These are phyloP conservation scores for Cerastoderma edule DNA, from an alignment of 2,888 invertebrate species.

Conservation along the genomic window DNA sequence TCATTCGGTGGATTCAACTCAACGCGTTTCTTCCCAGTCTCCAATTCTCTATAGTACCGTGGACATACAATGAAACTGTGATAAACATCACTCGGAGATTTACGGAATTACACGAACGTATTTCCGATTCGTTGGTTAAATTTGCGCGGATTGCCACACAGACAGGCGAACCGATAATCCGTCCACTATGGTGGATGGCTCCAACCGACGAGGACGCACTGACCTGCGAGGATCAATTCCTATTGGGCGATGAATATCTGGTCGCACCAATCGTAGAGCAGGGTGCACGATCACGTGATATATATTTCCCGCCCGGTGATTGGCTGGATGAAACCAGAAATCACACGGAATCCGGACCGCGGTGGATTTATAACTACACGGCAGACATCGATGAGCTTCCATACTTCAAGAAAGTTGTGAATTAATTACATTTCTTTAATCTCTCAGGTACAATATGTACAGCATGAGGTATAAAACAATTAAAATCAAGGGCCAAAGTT, in stretches of 20 bases:
- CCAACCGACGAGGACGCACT: slow-evolving; percentile 91
- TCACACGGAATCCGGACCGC: slow-evolving; percentile 54
- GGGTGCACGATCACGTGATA: slow-evolving; percentile 71
- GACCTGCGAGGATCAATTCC: slow-evolving; percentile 89
- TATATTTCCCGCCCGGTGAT: slow-evolving; percentile 75
- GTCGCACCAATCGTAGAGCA: slow-evolving; percentile 82
- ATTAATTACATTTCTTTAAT: too few relatives aligned
- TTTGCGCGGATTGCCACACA: slow-evolving; percentile 69
- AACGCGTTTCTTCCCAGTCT: slow-evolving; percentile 96
- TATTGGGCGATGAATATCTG: slow-evolving; percentile 79
- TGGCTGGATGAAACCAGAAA: slow-evolving; percentile 65
- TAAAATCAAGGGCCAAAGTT: too few relatives aligned
- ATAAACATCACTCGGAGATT: slow-evolving; percentile 66
- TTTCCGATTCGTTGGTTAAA: slow-evolving; percentile 66
- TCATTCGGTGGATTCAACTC: slow-evolving; percentile 93
- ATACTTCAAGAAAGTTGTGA: slow-evolving; percentile 67
- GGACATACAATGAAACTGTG: slow-evolving; percentile 82
- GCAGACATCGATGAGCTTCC: slow-evolving; percentile 71
- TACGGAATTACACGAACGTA: slow-evolving; percentile 69
- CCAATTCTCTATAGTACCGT: slow-evolving; percentile 89
- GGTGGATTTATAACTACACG: slow-evolving; percentile 62
- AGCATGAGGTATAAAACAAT: too few relatives aligned
- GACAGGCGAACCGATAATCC: slow-evolving; percentile 90
- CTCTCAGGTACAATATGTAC: too few relatives aligned
- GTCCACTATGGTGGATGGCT: slow-evolving; percentile 95